These are phyloP conservation scores for Otolemur garnettii DNA, from an alignment of 2,113 vertebrate species.

Conservation along the genomic window DNA sequence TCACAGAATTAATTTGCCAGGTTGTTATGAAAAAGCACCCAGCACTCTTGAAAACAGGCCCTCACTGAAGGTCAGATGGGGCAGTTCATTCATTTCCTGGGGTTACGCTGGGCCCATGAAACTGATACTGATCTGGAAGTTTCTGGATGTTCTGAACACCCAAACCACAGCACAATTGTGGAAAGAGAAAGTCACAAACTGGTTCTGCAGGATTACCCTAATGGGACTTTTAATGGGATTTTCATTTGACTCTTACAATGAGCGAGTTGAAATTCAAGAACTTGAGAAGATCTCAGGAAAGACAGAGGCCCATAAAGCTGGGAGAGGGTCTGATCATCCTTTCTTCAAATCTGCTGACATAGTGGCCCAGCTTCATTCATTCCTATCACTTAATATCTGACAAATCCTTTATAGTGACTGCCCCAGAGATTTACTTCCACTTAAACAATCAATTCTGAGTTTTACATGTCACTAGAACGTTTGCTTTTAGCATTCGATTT, in stretches of 20 bases:
- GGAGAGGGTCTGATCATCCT: neutral
- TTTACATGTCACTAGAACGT: neutral
- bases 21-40: neutral
- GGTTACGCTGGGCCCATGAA: neutral
- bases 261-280: conserved; percentile 50
- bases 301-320: neutral
- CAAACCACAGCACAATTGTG: neutral
- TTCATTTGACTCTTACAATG: neutral
- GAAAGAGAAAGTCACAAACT: conserved; percentile 1
- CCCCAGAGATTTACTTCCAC: neutral
- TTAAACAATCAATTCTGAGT: neutral
- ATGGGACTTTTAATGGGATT: neutral
- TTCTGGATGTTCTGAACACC: conserved; percentile 7
- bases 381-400: neutral
- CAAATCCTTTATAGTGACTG: neutral
- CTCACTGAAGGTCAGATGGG: neutral
- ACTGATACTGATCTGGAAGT: neutral
- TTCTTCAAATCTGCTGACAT: neutral
- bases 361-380: neutral
- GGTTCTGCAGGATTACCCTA: neutral
- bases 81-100: conserved; percentile 48
- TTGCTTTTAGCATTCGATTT: neutral
- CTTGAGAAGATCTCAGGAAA: neutral
- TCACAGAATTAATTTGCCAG: neutral
- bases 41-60: neutral